Evolutionary conservation across 1,140 invertebrate species (phyloP).

Genomic region (Palaemon carinicauda): DNA sequence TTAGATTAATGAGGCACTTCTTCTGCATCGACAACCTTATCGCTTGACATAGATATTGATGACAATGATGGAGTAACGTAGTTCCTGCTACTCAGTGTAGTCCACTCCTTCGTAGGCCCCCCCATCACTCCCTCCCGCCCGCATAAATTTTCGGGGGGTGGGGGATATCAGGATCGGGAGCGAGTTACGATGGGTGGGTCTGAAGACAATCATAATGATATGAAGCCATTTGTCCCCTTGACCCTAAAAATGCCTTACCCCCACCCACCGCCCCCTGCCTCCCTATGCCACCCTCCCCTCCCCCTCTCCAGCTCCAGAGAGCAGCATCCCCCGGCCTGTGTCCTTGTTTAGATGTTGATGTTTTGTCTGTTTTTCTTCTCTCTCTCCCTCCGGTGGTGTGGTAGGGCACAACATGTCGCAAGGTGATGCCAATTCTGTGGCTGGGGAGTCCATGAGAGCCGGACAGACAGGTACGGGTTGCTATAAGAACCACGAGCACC

Average conservation of each 20-base stretch:
- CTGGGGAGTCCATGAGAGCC: constrained; percentile 74
- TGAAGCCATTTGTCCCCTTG: not conserved
- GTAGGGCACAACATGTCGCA: constrained; percentile 89
- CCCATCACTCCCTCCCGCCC: not conserved
- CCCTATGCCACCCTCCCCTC: not conserved
- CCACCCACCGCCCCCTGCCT: not conserved
- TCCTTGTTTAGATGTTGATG: constrained; percentile 42
- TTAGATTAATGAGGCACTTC: too few species aligned
- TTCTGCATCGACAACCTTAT: too few species aligned
- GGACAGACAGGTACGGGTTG: constrained; percentile 81
- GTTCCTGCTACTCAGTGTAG: too few species aligned
- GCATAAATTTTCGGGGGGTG: not conserved
- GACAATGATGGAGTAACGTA: too few species aligned
- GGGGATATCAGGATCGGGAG: not conserved
- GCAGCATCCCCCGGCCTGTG: not conserved
- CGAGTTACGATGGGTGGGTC: not conserved
- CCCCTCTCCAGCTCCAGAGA: not conserved
- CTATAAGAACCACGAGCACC: constrained; percentile 85
- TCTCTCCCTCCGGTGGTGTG: constrained; percentile 36
- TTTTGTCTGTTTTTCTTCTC: not conserved
- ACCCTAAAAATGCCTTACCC: not conserved
- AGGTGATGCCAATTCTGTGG: constrained; percentile 83
- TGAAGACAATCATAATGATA: not conserved
- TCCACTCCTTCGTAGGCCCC: not conserved
- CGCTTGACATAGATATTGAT: too few species aligned